Evolutionary conservation across 2,888 invertebrate species (phyloP), one percentile per base, ranked within the genome.

Genomic region (Acrobasis repandana): DNA sequence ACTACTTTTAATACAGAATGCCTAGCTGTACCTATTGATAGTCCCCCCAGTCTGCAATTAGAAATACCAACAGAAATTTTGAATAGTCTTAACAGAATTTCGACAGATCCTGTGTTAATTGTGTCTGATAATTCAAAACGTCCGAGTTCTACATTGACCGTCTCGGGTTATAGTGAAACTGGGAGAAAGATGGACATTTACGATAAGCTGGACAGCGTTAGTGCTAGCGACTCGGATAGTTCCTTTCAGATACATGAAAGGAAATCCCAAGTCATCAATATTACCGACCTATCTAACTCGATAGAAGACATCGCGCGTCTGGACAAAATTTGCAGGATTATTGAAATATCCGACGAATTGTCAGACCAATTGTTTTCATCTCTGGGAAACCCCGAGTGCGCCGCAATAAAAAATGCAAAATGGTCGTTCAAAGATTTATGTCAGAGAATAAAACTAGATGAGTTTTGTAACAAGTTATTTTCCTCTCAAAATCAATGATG

Each of bases 351-450:
- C 1, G 91, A 92, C 59, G 91, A 92, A 61, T 59, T 91, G 9
- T 91, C 92, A 0, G 84, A 91, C 62, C 75, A 83, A 70, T 69
- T 92, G 50, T 86, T 92, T 65, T 83, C 86, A 3, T 66, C 72
- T 15, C 72, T 91, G 6, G 75, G 84, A 57, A 69, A 68, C 14
- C 36, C 51, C 1, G 67, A 73, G 0, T 50, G 38, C 1, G 62
- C 65, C 1, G 63, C 63, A 16, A 43, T 69, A 3, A 68, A 67
- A 43, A 71, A 74, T 9, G 80, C 77, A 63, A 76, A 76, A 63
- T 92, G 91, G 91, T 91, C 91, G 0, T 89, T 92, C 57, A 88
- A 79, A 77, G 88, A 91, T 75, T 73, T 92, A 49, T 92, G 92
- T 63, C 82, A 88, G 63, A 83, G 73, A 70, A 82, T 92, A 49